A percentile compares a stretch with the other conserved stretches of the same genome.
These are phyloP conservation scores for Melikaiella ostensackeni DNA, from an alignment of 2,888 invertebrate species.

Conservation along the genomic window DNA sequence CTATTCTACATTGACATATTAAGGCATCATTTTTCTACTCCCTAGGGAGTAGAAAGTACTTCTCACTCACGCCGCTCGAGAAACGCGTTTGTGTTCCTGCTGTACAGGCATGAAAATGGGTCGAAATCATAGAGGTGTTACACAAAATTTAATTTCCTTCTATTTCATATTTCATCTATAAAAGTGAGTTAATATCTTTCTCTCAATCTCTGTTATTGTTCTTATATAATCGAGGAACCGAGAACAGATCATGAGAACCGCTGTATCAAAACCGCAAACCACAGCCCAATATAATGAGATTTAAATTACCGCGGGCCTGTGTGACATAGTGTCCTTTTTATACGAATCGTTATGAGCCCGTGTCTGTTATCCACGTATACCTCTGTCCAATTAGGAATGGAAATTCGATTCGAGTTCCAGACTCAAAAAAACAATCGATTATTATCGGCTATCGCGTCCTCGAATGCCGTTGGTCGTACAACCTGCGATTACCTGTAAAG, in stretches of 20 bases:
- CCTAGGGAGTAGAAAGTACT: too few relatives aligned
- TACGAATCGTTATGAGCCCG: slow-evolving; percentile 61
- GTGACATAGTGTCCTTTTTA: slow-evolving; percentile 73
- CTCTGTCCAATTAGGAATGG: slow-evolving; percentile 66
- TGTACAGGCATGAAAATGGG: too few relatives aligned
- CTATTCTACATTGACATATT: too few relatives aligned
- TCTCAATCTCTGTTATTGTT: background rate
- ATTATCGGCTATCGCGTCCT: slow-evolving; percentile 47
- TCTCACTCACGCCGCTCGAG: too few relatives aligned
- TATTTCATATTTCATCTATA: background rate
- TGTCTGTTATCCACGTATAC: slow-evolving; percentile 41
- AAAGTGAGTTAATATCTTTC: background rate
- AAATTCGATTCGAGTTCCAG: slow-evolving; percentile 68
- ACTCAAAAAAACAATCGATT: slow-evolving; percentile 59
- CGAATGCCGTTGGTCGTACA: slow-evolving; percentile 42
- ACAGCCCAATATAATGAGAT: slow-evolving; percentile 76
- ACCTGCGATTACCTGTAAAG: slow-evolving; percentile 5
- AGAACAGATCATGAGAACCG: slow-evolving; percentile 61
- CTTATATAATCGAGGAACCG: background rate
- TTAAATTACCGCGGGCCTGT: slow-evolving; percentile 75
- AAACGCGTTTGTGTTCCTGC: too few relatives aligned
- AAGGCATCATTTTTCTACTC: too few relatives aligned
- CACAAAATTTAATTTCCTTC: background rate
- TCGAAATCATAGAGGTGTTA: too few relatives aligned
- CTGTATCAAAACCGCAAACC: slow-evolving; percentile 74